Percentiles rank a stretch among this genome's conserved stretches.
Evolutionary conservation across 2,888 invertebrate genomes (phyloP).

Genomic region (Cryptocephalus primarius): DNA sequence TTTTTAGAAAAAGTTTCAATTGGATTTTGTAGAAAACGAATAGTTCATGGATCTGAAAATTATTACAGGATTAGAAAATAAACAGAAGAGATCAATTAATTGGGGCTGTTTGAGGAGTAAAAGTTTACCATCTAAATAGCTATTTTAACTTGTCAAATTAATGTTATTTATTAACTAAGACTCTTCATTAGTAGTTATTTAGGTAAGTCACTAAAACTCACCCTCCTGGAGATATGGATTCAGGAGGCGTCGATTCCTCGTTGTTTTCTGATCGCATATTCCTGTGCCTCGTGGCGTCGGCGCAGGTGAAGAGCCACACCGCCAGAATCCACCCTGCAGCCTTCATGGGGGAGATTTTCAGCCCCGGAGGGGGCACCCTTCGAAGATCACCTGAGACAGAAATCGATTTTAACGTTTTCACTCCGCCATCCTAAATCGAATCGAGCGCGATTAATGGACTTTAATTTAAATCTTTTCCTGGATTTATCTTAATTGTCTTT

Average conservation of each 20-base stretch:
- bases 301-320: conserved; percentile 12
- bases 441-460: not conserved
- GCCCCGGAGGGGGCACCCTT: conserved; percentile 11
- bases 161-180: too few species aligned
- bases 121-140: too few species aligned
- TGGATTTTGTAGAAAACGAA: too few species aligned
- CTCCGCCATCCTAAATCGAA: too few species aligned
- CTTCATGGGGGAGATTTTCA: conserved; percentile 11
- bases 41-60: too few species aligned
- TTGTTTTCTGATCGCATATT: conserved; percentile 10
- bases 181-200: too few species aligned
- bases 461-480: not conserved
- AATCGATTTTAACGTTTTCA: not conserved
- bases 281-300: conserved; percentile 9
- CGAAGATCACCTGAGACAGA: conserved; percentile 7
- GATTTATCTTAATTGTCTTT: not conserved
- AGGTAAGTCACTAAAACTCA: conserved; percentile 10
- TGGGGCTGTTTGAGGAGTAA: too few species aligned
- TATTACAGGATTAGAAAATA: too few species aligned
- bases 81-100: too few species aligned
- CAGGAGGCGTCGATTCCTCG: conserved; percentile 14
- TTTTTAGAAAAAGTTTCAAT: too few species aligned
- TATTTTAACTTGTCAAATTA: too few species aligned
- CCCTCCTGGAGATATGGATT: conserved; percentile 22
- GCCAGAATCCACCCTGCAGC: conserved; percentile 11